Evolutionary conservation across 2,888 invertebrate genomes (phyloP), one percentile per base, ranked within the genome.

Genomic region (Epistrophella euchroma): DNA sequence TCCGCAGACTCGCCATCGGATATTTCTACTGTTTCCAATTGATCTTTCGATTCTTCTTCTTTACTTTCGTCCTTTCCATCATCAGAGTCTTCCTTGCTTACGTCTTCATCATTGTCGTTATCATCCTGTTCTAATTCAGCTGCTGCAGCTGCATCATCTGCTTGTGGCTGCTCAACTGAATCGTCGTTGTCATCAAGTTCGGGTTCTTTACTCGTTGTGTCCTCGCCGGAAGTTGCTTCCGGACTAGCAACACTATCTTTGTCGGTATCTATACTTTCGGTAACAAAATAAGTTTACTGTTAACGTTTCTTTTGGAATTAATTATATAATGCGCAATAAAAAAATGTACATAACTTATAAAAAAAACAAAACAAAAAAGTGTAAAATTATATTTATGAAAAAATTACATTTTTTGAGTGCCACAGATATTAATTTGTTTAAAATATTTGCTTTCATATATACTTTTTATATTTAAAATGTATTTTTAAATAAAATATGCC

Each of bases 131-230:
- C 88, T 77, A 78, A 88, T 60, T 78, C 78, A 43, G 84, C 32
- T 35, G 90, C 90, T 80, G 89, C 89, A 80, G 89, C 89, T 55
- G 77, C 89, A 88, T 89, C 88, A 86, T 66, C 66, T 19, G 88
- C 88, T 40, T 83, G 66, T 10, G 88, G 87, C 82, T 88, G 85
- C 84, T 88, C 85, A 78, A 55, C 81, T 71, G 82, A 88, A 77
- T 82, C 75, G 71, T 83, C 81, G 79, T 81, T 87, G 47, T 74
- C 79, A 85, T 88, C 87, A 64, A 88, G 91, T 93, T 94, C 94
- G 92, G 92, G 92, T 92, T 93, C 93, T 91, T 89, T 89, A 74
- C 88, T 90, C 89, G 90, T 89, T 88, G 88, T 90, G 89, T 90
- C 90, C 89, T 90, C 90, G 89, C 90, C 90, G 89, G 87, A 89